Base-by-base conservation (phyloP, 2,797 vertebrate species). In the Manis javanica region DNA sequence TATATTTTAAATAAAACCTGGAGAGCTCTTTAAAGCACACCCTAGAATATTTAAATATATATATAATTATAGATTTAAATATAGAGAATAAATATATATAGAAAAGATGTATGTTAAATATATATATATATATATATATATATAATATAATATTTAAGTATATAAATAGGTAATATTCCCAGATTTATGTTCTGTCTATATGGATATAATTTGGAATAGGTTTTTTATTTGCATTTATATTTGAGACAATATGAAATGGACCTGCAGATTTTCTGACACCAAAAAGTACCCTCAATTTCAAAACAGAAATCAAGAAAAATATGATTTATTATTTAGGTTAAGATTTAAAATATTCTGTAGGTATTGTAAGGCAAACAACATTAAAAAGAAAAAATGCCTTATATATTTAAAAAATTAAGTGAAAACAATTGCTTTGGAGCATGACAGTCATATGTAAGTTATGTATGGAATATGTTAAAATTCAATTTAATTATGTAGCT, bases 1-100 rank as follows among this genome's bases (percentile, higher is more conserved):
- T 95, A 85, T 87, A 87, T 93, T 96, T 98, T 82, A 79, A 97
- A 93, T 96, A 97, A 97, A 94, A 97, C 61, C 71, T 46, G 29
- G 31, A 87, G 57, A 92, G 69, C 46, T 69, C 87, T 93, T 96
- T 63, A 92, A 96, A 92, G n/a, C 26, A 59, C 2, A 69, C 3
- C 39, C 23, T 78, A 29, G 61, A 90, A 91, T 97, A 95, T 90
- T 96, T 95, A 95, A 46, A 46, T 46, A 46, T 46, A 46, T 46
- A 46, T 46, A 46, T 46, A 46, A 46, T 46, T 46, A 46, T 11
- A 46, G 46, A 46, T 46, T 46, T 46, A 46, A 46, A 12, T 46
- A 46, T 46, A 46, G 10, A 46, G 46, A 46, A 46, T 46, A 46
- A 46, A 46, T 46, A 10, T 46, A 46, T 46, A 46, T 46, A 46